Percentiles rank a stretch among this genome's conserved stretches.
Conservation (phyloP, 2,888 invertebrate species). For the Drosophila formosana region DNA sequence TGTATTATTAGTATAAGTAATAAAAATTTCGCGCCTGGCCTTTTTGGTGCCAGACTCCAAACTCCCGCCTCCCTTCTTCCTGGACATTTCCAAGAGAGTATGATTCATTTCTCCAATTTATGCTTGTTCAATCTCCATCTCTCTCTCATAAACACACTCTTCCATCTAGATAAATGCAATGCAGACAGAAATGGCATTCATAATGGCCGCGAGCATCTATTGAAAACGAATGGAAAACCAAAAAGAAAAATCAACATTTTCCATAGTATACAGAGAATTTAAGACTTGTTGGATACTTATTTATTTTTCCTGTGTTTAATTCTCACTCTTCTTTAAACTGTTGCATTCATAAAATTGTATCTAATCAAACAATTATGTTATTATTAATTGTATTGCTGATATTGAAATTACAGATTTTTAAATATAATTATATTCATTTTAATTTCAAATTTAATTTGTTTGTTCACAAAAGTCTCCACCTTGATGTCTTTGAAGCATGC, state of each 20-base stretch:
- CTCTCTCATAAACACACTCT: background rate
- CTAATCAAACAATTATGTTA: no score
- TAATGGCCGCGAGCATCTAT: conserved; percentile 20
- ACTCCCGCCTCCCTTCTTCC: background rate
- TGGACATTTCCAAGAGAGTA: conserved; percentile 2
- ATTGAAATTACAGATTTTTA: no score
- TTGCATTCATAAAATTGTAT: no score
- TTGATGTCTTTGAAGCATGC: background rate
- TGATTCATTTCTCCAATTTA: conserved; percentile 1
- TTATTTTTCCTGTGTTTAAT: background rate
- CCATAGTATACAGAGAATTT: conserved; percentile 1
- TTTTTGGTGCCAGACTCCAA: conserved; percentile 9
- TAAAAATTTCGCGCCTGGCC: conserved; percentile 46
- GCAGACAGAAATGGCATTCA: conserved; percentile 30
- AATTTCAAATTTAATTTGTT: background rate
- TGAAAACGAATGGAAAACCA: conserved; percentile 18
- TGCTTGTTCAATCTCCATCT: background rate
- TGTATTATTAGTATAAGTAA: conserved; percentile 48
- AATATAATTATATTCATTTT: no score
- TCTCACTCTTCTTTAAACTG: no score
- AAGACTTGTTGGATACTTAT: conserved; percentile 9
- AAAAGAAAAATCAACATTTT: conserved; percentile 13
- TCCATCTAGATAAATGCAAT: conserved; percentile 41
- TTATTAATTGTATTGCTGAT: no score
- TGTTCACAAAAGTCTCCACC: background rate